Conservation (phyloP, 2,113 vertebrate genomes). For the Notothenia rossii region DNA sequence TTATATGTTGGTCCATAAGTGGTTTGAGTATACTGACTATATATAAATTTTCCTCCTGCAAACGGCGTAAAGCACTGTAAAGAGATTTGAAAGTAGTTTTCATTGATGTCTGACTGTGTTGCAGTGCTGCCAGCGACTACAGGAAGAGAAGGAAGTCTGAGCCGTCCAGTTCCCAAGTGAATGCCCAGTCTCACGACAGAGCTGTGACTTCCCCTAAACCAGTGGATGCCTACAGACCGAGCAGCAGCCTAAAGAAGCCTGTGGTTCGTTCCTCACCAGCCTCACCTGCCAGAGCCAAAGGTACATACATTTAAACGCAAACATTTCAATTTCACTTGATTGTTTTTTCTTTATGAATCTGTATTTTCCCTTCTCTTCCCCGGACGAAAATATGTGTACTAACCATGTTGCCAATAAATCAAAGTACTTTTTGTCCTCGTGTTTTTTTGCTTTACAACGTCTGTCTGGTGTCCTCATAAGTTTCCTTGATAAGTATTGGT, state of each 20-base stretch:
- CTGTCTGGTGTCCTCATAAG: slow-evolving; percentile 16
- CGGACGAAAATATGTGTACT: background rate
- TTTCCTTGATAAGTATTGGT: slow-evolving; percentile 14
- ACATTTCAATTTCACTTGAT: background rate
- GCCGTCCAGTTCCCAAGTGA: slow-evolving; percentile 88
- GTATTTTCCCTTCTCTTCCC: slow-evolving; percentile 5
- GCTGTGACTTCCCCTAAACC: slow-evolving; percentile 77
- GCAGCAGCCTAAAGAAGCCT: slow-evolving; percentile 88
- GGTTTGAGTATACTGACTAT: background rate
- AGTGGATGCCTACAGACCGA: slow-evolving; percentile 83
- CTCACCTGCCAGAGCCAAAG: slow-evolving; percentile 95
- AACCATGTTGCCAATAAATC: background rate
- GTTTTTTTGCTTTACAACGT: slow-evolving; percentile 18
- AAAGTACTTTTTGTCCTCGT: slow-evolving; percentile 4
- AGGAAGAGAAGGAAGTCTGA: slow-evolving; percentile 97
- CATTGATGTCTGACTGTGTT: slow-evolving; percentile 62
- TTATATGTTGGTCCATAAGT: background rate
- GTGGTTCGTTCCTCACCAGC: slow-evolving; percentile 92
- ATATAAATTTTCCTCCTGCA: background rate
- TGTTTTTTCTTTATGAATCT: slow-evolving; percentile 3
- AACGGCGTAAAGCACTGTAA: background rate
- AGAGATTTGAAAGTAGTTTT: background rate
- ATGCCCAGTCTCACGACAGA: slow-evolving; percentile 77
- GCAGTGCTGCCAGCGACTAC: slow-evolving; percentile 91
- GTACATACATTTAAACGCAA: slow-evolving; percentile 76